Evolutionary conservation across 2,888 invertebrate species (phyloP).

Genomic region (Stegana nigrithorax): DNA sequence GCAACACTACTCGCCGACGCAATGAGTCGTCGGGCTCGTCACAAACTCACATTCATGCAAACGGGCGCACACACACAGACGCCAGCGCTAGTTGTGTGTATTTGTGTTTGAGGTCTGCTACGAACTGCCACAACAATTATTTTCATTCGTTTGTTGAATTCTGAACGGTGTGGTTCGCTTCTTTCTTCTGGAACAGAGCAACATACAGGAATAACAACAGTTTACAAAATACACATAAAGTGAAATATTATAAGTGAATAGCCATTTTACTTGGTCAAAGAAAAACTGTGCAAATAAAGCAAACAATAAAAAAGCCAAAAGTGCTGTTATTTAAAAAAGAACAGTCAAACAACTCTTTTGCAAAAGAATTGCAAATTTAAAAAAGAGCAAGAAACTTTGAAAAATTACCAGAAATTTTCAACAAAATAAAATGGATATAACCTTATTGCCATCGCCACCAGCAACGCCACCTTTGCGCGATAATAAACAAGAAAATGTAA

Average conservation of each 20-base stretch:
- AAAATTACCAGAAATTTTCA: conserved; percentile 14
- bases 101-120: conserved; percentile 1
- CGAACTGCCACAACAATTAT: conserved; percentile 45
- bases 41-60: conserved; percentile 33
- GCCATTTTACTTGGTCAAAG: background rate
- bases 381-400: conserved; percentile 19
- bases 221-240: background rate
- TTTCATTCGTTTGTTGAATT: conserved; percentile 68
- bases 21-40: conserved; percentile 34
- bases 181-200: conserved; percentile 32
- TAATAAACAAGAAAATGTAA: conserved; percentile 65
- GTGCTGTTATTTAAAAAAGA: background rate
- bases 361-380: conserved; percentile 11
- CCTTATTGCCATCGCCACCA: conserved; percentile 75
- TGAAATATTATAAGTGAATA: conserved; percentile 18
- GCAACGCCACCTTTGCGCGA: conserved; percentile 78
- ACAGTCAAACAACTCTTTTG: conserved; percentile 7
- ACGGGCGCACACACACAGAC: conserved; percentile 23
- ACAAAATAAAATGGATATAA: conserved; percentile 62
- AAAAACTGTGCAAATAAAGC: background rate
- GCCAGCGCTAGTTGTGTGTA: conserved; percentile 20
- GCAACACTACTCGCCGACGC: background rate
- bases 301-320: conserved; percentile 8
- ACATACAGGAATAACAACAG: conserved; percentile 22
- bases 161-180: conserved; percentile 63